Conservation (phyloP, 1,140 invertebrate species). For the Himalopsyche phryganea region DNA sequence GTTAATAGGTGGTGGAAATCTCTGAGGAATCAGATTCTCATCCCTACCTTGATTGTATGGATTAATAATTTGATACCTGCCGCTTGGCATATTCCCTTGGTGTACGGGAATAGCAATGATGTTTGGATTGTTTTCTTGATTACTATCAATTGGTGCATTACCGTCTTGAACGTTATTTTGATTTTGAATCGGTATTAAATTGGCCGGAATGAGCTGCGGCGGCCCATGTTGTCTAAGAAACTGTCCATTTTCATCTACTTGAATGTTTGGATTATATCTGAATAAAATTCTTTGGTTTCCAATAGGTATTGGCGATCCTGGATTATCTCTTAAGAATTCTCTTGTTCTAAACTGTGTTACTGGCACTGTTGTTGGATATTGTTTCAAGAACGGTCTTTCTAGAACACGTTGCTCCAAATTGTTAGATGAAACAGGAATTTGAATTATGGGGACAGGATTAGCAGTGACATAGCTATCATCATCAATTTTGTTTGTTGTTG, state of each 20-base stretch:
- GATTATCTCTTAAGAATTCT: conserved; percentile 50
- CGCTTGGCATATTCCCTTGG: conserved; percentile 4
- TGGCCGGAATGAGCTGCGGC: conserved; percentile 34
- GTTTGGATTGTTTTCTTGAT: conserved; percentile 24
- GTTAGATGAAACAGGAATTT: conserved; percentile 40
- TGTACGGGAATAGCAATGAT: conserved; percentile 27
- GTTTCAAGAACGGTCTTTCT: conserved; percentile 50
- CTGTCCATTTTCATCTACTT: conserved; percentile 45
- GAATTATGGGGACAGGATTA: conserved; percentile 47
- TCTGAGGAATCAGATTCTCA: conserved; percentile 23
- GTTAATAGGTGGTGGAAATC: conserved; percentile 38
- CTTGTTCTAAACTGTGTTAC: conserved; percentile 49
- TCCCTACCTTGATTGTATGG: conserved; percentile 33
- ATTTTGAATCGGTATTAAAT: conserved; percentile 22
- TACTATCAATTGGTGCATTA: conserved; percentile 5
- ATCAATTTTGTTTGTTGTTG: conserved; percentile 48
- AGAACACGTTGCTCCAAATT: conserved; percentile 46
- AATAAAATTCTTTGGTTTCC: conserved; percentile 51
- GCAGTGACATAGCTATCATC: conserved; percentile 45
- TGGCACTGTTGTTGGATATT: conserved; percentile 41
- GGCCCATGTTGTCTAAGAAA: conserved; percentile 41
- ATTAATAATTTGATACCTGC: conserved; percentile 38
- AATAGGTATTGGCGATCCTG: conserved; percentile 48
- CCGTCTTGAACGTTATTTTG: conserved; percentile 12
- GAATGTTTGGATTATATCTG: conserved; percentile 42